Evolutionary conservation across 1,140 invertebrate genomes (phyloP).

Genomic region (Rhizoglyphus robini): DNA sequence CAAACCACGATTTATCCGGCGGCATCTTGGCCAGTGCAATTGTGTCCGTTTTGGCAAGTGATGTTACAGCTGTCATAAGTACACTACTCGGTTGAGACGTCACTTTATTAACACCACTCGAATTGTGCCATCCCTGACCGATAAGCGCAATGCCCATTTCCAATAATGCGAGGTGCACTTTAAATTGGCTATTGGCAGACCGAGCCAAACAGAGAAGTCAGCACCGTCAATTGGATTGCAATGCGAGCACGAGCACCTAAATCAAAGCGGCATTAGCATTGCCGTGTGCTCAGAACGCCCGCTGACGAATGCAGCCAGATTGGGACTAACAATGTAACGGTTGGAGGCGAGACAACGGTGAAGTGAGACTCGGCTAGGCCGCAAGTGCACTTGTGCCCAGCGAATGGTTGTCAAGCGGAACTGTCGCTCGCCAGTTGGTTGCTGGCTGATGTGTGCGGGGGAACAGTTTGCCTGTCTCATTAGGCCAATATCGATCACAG

Average conservation of each 20-base stretch:
- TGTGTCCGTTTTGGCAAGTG: neutral
- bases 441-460: neutral
- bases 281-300: neutral
- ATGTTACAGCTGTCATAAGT: slow-evolving; percentile 1
- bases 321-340: neutral
- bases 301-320: neutral
- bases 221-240: neutral
- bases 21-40: neutral
- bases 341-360: neutral
- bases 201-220: neutral
- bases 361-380: neutral
- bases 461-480: neutral
- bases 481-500: slow-evolving; percentile 5
- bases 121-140: no score
- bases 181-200: neutral
- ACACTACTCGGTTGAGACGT: neutral
- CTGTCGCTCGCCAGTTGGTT: neutral
- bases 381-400: neutral
- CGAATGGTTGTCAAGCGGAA: neutral
- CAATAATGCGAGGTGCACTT: neutral
- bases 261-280: neutral
- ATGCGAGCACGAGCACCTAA: neutral
- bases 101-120: no score
- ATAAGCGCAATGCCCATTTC: neutral
- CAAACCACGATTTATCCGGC: slow-evolving; percentile 4